Evolutionary conservation across 1,140 invertebrate genomes (phyloP).

Genomic region (Rhyzopertha dominica): DNA sequence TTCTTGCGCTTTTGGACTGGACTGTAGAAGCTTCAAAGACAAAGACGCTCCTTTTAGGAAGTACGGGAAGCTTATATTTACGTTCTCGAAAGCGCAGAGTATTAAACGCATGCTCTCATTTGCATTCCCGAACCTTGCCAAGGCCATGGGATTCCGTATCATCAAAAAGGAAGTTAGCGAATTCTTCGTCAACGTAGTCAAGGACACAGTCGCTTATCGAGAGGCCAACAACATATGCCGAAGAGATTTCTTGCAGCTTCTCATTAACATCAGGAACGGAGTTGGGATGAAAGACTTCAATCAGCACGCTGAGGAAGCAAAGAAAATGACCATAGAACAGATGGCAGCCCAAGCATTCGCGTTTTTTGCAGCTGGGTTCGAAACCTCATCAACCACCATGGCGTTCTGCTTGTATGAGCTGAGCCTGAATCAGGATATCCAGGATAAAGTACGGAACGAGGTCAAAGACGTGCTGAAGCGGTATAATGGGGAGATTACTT

Average conservation of each 20-base stretch:
- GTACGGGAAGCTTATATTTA: no score
- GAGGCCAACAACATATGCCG: not conserved
- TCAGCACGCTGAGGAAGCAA: conserved; percentile 4
- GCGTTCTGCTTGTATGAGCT: conserved; percentile 48
- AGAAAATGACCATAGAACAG: conserved; percentile 1
- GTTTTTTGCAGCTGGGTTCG: conserved; percentile 51
- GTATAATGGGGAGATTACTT: conserved; percentile 48
- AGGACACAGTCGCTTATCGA: not conserved
- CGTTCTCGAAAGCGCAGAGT: no score
- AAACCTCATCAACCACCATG: conserved; percentile 46
- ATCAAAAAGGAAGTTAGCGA: no score
- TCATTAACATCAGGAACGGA: no score
- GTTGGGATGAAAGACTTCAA: not conserved
- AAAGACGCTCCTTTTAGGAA: no score
- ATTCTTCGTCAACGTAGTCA: conserved; percentile 1
- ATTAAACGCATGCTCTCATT: no score
- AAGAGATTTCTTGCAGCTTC: not conserved
- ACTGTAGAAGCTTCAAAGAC: no score
- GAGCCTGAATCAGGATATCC: conserved; percentile 44
- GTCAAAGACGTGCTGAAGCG: conserved; percentile 43
- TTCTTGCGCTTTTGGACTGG: no score
- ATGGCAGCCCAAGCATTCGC: conserved; percentile 43
- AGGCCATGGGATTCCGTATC: no score
- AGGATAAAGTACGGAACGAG: conserved; percentile 46
- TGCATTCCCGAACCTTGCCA: no score